Evolutionary conservation across 2,797 vertebrate genomes (phyloP).

Genomic region (Sardinella longiceps): DNA sequence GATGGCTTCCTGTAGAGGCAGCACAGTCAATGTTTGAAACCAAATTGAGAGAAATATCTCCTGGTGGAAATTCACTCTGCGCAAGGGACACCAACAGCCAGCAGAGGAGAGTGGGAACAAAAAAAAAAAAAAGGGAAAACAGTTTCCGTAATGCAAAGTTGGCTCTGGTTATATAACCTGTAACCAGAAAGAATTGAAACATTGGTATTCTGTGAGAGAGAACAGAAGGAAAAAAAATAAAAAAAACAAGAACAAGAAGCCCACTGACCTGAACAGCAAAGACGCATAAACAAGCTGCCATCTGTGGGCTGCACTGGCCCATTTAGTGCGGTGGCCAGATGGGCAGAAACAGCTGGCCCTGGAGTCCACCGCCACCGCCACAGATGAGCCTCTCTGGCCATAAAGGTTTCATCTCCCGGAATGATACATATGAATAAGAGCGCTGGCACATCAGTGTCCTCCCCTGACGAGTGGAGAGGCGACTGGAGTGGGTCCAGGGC

Average conservation of each 20-base stretch:
- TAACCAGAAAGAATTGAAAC: slow-evolving; percentile 27
- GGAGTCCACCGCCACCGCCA: slow-evolving; percentile 25
- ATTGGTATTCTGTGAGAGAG: background rate
- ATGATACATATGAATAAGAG: slow-evolving; percentile 32
- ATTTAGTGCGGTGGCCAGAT: slow-evolving; percentile 55
- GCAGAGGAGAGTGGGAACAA: background rate
- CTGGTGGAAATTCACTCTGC: background rate
- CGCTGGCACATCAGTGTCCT: slow-evolving; percentile 18
- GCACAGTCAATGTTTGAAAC: slow-evolving; percentile 32
- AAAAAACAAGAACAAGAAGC: background rate
- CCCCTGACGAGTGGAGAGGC: slow-evolving; percentile 13
- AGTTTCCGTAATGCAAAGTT: slow-evolving; percentile 1
- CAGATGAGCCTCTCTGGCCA: slow-evolving; percentile 25
- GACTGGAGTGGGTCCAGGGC: background rate
- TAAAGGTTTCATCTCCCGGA: slow-evolving; percentile 31
- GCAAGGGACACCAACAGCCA: slow-evolving; percentile 25
- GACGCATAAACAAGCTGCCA: slow-evolving; percentile 43
- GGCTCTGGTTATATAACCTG: slow-evolving; percentile 27
- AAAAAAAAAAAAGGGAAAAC: background rate
- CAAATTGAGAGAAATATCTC: slow-evolving; percentile 23
- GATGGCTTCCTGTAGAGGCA: slow-evolving; percentile 26
- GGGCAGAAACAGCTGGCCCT: slow-evolving; percentile 54
- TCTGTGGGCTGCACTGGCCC: slow-evolving; percentile 52
- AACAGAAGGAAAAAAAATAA: background rate
- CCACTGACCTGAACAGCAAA: slow-evolving; percentile 28